These are phyloP conservation scores for Trachythela sp. DNA, from an alignment of 64 coral and sea anemone genomes.

Conservation along the genomic window DNA sequence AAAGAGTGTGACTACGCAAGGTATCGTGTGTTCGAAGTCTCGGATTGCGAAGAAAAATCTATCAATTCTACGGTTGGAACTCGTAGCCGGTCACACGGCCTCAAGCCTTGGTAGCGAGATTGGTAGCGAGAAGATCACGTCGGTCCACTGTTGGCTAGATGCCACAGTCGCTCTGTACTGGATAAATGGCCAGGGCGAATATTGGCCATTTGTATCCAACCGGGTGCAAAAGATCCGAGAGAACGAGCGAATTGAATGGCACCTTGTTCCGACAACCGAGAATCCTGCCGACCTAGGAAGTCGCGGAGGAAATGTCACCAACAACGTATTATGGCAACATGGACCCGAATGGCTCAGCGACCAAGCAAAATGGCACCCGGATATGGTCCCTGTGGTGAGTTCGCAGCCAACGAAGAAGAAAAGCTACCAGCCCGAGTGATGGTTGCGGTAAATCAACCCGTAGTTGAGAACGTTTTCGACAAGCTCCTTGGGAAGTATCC, in stretches of 20 bases:
- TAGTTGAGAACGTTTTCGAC: background rate
- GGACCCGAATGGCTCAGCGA: slow-evolving; percentile 13
- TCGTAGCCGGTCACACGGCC: slow-evolving; percentile 14
- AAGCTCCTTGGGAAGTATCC: background rate
- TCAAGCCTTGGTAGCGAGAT: background rate
- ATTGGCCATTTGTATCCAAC: background rate
- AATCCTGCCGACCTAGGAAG: slow-evolving; percentile 20
- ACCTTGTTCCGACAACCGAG: background rate
- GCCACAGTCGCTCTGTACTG: background rate
- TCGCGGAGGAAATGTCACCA: background rate
- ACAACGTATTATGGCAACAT: background rate
- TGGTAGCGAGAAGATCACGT: too few species aligned
- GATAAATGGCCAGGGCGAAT: background rate
- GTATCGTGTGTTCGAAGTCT: too few species aligned
- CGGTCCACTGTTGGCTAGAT: background rate
- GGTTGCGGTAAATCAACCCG: background rate
- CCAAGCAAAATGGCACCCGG: background rate
- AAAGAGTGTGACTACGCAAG: too few species aligned
- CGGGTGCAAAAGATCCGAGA: background rate
- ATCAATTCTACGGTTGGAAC: background rate
- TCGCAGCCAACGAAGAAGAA: background rate
- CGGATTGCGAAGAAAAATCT: too few species aligned
- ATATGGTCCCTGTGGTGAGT: background rate
- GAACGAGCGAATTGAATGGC: background rate
- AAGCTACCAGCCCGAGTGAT: background rate